Conservation (phyloP, 2,113 vertebrate genomes). For the Ivindomyrus marchei region DNA sequence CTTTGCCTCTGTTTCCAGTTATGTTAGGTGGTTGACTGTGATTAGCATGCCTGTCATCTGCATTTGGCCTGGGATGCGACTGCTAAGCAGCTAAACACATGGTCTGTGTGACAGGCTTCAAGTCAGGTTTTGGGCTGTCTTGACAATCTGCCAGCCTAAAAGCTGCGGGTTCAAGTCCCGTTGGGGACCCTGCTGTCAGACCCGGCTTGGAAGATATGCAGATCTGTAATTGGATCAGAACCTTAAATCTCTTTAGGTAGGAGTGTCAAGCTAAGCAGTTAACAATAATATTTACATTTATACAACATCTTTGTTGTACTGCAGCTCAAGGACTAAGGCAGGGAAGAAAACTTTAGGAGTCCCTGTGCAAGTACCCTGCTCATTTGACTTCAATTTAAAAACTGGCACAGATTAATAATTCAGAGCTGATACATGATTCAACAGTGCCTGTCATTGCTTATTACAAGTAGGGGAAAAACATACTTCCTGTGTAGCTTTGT, state of each 20-base stretch:
- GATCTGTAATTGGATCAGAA: background rate
- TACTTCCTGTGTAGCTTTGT: background rate
- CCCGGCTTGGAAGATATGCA: background rate
- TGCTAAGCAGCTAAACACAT: background rate
- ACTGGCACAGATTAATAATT: background rate
- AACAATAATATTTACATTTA: background rate
- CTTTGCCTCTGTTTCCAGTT: background rate
- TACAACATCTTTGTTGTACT: background rate
- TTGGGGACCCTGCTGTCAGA: background rate
- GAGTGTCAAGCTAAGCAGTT: background rate
- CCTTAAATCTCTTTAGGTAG: background rate
- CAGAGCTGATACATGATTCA: constrained; percentile 4
- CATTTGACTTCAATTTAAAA: background rate
- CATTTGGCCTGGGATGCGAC: background rate
- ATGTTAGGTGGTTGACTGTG: background rate
- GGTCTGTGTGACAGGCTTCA: background rate
- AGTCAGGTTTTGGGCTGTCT: background rate
- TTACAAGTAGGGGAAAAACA: constrained; percentile 2
- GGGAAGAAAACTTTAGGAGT: background rate
- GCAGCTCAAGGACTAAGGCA: background rate
- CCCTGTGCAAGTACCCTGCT: background rate
- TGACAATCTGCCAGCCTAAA: background rate
- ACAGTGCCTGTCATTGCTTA: constrained; percentile 1
- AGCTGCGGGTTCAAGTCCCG: background rate
- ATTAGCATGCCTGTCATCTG: background rate